Evolutionary conservation across 1,140 invertebrate genomes (phyloP), one percentile per base, ranked within the genome.

Genomic region (Drosophila azteca): DNA sequence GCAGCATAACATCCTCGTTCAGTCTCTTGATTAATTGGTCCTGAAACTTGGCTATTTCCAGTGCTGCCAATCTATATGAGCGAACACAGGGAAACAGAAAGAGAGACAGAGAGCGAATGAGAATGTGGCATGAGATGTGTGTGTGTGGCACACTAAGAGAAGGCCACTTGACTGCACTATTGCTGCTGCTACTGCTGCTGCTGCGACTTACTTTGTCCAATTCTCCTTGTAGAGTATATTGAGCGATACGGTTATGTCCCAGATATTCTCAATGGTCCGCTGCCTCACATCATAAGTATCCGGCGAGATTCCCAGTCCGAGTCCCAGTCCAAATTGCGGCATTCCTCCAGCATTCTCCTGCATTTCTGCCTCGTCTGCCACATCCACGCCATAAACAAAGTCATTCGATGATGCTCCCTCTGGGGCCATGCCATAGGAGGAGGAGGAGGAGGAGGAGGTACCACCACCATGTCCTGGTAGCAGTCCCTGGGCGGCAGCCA

Each of bases 211-310:
- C 83, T 95, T 94, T 48, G 97, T 98, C 97, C 97, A 99, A 92
- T 99, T 99, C 90, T 98, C 97, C 78, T 96, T 95, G 92, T 99
- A 98, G 11, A 99, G 93, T 79, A 98, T 98, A 92, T 98, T 98
- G 51, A 99, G 93, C 54, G 95, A 96, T 74, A 97, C 96, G 11
- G 98, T 99, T 48, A 98, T 98, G 85, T 98, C 96, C 98, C 98
- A 99, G 72, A 99, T 96, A 89, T 95, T 96, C 90, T 96, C 96
- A 7, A 97, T 96, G 9, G 96, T 96, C 72, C 94, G 94, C 6
- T 95, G 94, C 71, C 96, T 93, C 1, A 95, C 94, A 68, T 96
- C 90, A 72, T 87, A 90, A 49, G 90, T 91, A 61, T 91, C 90
- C 70, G 94, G 88, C 53, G 94, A 71, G 93, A 39, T 39, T 1